phyloP scores from a whole-genome alignment of 2,888 invertebrate genomes.

The Dendrolimus pini region DNA sequence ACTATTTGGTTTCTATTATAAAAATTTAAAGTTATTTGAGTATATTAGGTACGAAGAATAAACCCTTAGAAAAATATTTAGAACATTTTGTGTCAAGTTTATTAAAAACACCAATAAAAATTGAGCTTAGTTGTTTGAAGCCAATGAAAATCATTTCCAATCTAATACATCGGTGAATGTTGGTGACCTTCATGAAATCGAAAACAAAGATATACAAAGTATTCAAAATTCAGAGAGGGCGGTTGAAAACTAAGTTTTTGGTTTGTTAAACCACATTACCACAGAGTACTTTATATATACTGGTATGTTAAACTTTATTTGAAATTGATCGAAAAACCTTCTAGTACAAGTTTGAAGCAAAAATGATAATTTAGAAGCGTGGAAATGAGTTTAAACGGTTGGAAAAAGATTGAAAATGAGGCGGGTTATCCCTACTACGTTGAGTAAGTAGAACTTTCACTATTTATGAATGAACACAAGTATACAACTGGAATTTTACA shows the following conservation, averaged over 20 bases:
- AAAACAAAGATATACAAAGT: background rate
- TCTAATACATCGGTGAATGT: background rate
- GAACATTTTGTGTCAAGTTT: too few relatives aligned
- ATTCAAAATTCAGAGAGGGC: conserved; percentile 15
- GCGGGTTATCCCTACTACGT: conserved; percentile 77
- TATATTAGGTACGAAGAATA: too few relatives aligned
- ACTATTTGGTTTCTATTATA: too few relatives aligned
- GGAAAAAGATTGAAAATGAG: conserved; percentile 78
- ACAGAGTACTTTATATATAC: too few relatives aligned
- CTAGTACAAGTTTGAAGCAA: background rate
- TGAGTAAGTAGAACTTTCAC: conserved; percentile 68
- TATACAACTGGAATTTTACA: background rate
- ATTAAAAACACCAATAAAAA: too few relatives aligned
- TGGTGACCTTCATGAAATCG: background rate
- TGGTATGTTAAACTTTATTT: background rate
- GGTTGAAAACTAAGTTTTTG: conserved; percentile 23
- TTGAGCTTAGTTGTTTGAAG: too few relatives aligned
- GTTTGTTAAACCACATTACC: too few relatives aligned
- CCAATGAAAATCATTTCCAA: too few relatives aligned
- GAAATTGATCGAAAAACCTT: background rate
- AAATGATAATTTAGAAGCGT: background rate
- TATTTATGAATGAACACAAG: background rate
- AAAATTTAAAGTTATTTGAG: too few relatives aligned
- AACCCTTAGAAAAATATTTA: too few relatives aligned
- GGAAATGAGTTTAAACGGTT: conserved; percentile 46